These are phyloP conservation scores for Hormaphis cornu DNA, from an alignment of 1,140 invertebrate species.

Conservation along the genomic window DNA sequence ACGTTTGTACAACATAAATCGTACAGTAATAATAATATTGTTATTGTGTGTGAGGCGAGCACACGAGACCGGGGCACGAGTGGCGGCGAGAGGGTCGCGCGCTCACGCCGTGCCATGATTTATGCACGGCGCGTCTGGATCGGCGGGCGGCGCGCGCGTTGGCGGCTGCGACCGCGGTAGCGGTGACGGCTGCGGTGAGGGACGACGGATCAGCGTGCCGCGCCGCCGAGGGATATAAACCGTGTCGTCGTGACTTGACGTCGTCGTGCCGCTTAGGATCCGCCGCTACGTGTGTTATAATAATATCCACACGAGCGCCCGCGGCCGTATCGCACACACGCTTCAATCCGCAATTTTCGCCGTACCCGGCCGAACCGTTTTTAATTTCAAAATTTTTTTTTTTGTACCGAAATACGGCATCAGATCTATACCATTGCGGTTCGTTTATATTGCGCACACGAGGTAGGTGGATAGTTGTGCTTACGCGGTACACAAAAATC, in stretches of 20 bases:
- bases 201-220: neutral
- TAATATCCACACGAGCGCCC: neutral
- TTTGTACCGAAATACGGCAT: neutral
- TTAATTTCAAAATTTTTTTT: neutral
- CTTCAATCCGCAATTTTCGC: neutral
- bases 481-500: too few species aligned
- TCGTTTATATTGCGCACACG: too few species aligned
- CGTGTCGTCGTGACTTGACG: constrained; percentile 30
- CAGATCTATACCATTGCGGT: too few species aligned
- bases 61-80: neutral
- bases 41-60: too few species aligned
- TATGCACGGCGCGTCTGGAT: constrained; percentile 18
- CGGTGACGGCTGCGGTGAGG: neutral
- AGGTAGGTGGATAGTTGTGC: too few species aligned
- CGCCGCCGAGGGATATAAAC: neutral
- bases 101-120: neutral
- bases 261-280: constrained; percentile 5
- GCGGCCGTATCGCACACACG: neutral
- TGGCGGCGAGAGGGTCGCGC: neutral
- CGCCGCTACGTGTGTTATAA: neutral
- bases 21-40: too few species aligned
- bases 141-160: neutral
- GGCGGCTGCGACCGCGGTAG: neutral
- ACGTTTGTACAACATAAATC: too few species aligned
- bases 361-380: neutral